Evolutionary conservation across 2,888 invertebrate species (phyloP).

Genomic region (Dioctria linearis): DNA sequence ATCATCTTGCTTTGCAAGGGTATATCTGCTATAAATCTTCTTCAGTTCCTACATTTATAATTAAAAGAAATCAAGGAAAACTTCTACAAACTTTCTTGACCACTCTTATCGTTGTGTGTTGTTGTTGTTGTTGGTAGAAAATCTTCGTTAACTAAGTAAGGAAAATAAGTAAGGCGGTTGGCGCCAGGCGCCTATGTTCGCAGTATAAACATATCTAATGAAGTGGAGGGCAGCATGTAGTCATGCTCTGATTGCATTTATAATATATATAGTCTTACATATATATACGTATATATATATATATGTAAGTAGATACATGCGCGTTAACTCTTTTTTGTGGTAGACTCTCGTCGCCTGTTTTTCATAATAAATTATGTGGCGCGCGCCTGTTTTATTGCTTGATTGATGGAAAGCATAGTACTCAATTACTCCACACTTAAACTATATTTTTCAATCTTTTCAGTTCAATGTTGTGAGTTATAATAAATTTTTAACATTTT

Average conservation of each 20-base stretch:
- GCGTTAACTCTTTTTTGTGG: conserved; percentile 36
- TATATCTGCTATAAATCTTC: conserved; percentile 22
- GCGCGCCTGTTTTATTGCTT: conserved; percentile 44
- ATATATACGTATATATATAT: too few relatives aligned
- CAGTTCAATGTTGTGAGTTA: conserved; percentile 20
- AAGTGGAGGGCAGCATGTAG: conserved; percentile 21
- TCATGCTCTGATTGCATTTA: conserved; percentile 40
- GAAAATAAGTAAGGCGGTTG: conserved; percentile 40
- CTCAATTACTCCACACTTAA: conserved; percentile 14
- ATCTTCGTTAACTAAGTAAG: conserved; percentile 18
- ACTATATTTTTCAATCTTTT: background rate
- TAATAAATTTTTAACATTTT: background rate
- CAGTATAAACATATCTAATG: background rate
- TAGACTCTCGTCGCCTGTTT: conserved; percentile 35
- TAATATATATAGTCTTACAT: background rate
- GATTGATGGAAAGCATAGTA: conserved; percentile 36
- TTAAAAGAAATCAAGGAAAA: conserved; percentile 42
- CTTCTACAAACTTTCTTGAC: conserved; percentile 31
- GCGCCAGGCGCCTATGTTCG: conserved; percentile 46
- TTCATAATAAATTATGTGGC: conserved; percentile 45
- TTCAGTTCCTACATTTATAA: conserved; percentile 40
- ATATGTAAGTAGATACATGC: background rate
- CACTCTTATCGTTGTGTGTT: background rate
- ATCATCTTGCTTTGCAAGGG: background rate
- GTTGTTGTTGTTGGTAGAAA: conserved; percentile 5